Conservation (phyloP, 2,797 vertebrate genomes). For the Arctocebus calabarensis region DNA sequence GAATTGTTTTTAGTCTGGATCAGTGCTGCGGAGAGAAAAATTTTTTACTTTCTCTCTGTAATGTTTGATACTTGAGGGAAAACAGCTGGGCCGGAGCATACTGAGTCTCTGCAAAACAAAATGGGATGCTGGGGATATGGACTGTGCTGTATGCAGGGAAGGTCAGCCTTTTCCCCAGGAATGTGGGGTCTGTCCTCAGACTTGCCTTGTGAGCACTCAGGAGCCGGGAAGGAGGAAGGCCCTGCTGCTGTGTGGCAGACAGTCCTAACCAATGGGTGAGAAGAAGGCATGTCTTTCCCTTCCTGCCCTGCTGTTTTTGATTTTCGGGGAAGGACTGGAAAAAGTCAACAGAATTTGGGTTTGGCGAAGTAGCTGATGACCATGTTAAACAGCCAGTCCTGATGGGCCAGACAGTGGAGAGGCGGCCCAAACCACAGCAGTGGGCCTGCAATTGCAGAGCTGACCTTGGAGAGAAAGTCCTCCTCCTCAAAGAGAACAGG, state of each 20-base stretch:
- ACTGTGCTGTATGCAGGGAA: slow-evolving; percentile 86
- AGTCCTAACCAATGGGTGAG: slow-evolving; percentile 1
- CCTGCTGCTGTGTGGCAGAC: slow-evolving; percentile 77
- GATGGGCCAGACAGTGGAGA: slow-evolving; percentile 86
- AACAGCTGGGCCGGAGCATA: slow-evolving; percentile 90
- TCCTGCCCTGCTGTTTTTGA: slow-evolving; percentile 87
- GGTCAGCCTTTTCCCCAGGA: slow-evolving; percentile 89
- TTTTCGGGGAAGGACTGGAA: slow-evolving; percentile 83
- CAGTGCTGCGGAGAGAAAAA: slow-evolving; percentile 86
- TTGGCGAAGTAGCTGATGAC: slow-evolving; percentile 86
- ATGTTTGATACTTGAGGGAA: slow-evolving; percentile 92
- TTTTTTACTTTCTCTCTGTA: slow-evolving; percentile 85
- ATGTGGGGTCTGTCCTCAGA: slow-evolving; percentile 84
- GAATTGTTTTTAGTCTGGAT: slow-evolving; percentile 90
- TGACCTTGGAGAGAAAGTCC: slow-evolving; percentile 76
- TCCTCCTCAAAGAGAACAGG: slow-evolving; percentile 74
- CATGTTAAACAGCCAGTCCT: slow-evolving; percentile 82
- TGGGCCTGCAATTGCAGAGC: slow-evolving; percentile 85
- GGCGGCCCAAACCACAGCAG: slow-evolving; percentile 86
- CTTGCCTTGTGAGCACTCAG: slow-evolving; percentile 76
- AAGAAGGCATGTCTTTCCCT: slow-evolving; percentile 81
- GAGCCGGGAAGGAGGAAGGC: slow-evolving; percentile 78
- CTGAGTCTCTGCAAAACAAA: slow-evolving; percentile 86
- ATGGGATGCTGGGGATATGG: slow-evolving; percentile 89
- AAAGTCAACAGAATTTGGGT: slow-evolving; percentile 85